phyloP scores from a whole-genome alignment of 1,140 invertebrate genomes.

The Hetaerina americana region DNA sequence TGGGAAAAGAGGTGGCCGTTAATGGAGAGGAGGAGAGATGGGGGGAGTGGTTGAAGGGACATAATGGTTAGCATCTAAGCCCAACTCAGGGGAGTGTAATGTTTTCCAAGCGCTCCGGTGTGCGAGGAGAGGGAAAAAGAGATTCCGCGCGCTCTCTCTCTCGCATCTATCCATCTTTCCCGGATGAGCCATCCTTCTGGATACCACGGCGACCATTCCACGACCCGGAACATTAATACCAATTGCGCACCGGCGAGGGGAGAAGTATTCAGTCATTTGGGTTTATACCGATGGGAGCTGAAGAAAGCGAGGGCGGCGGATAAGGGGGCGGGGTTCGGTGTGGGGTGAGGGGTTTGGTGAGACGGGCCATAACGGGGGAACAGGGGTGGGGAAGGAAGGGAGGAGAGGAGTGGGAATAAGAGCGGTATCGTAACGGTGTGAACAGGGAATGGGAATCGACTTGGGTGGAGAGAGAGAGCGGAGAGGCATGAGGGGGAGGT shows the following conservation, averaged over 20 bases:
- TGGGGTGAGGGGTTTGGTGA: not conserved
- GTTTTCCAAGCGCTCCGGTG: too few relatives aligned
- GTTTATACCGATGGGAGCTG: not conserved
- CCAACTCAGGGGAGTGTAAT: too few relatives aligned
- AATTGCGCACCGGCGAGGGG: not conserved
- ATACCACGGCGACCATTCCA: not conserved
- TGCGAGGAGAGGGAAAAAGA: not conserved
- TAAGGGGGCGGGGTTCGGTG: not conserved
- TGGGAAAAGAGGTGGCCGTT: too few relatives aligned
- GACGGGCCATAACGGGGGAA: too few relatives aligned
- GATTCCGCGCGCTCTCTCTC: too few relatives aligned
- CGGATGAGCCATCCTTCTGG: not conserved
- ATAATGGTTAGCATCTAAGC: too few relatives aligned
- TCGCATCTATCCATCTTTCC: not conserved
- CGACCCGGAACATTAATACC: not conserved
- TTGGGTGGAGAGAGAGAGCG: not conserved
- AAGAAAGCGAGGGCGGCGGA: not conserved
- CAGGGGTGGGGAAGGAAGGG: not conserved
- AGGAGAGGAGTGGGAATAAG: not conserved
- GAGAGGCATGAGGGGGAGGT: not conserved
- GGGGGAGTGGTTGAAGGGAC: too few relatives aligned
- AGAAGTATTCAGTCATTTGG: not conserved
- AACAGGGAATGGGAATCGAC: not conserved
- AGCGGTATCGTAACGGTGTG: not conserved
- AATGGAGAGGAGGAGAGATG: too few relatives aligned